Percentiles rank a stretch among this genome's conserved stretches.
Evolutionary conservation across 1,140 invertebrate genomes (phyloP).

Genomic region (Neocloeon triangulifer): DNA sequence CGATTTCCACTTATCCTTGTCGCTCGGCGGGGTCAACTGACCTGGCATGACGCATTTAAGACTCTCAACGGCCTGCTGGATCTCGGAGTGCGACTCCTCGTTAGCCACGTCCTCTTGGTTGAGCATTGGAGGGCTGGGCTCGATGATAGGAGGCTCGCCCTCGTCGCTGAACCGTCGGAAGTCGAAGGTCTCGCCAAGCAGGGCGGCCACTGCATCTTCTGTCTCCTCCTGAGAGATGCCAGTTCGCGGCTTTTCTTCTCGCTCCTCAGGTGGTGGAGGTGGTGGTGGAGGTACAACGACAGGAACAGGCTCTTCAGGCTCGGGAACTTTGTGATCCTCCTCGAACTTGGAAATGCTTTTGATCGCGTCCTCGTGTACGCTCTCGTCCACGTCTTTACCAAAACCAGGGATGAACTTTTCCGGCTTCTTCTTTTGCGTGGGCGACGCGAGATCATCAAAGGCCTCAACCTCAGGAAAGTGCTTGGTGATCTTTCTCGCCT

Average conservation of each 20-base stretch:
- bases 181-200: slow-evolving; percentile 64
- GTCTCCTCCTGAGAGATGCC: slow-evolving; percentile 81
- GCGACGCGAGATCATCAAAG: not conserved
- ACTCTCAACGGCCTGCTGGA: slow-evolving; percentile 10
- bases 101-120: slow-evolving; percentile 40
- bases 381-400: slow-evolving; percentile 35
- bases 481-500: too few relatives aligned
- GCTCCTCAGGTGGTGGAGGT: slow-evolving; percentile 3
- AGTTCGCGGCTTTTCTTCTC: slow-evolving; percentile 44
- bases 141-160: slow-evolving; percentile 13
- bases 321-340: slow-evolving; percentile 2
- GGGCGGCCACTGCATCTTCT: slow-evolving; percentile 69
- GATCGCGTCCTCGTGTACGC: slow-evolving; percentile 55
- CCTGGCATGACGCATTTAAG: slow-evolving; percentile 11
- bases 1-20: slow-evolving; percentile 5
- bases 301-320: not conserved
- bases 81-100: slow-evolving; percentile 22
- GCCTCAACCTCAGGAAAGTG: too few relatives aligned
- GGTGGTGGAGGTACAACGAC: not conserved
- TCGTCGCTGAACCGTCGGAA: slow-evolving; percentile 13
- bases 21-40: not conserved
- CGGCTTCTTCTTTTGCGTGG: slow-evolving; percentile 10
- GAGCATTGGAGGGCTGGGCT: not conserved
- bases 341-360: slow-evolving; percentile 42
- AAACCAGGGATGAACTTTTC: slow-evolving; percentile 46